These are phyloP conservation scores for Ctenopoma kingsleyae DNA, from an alignment of 2,797 vertebrate species.

Conservation along the genomic window DNA sequence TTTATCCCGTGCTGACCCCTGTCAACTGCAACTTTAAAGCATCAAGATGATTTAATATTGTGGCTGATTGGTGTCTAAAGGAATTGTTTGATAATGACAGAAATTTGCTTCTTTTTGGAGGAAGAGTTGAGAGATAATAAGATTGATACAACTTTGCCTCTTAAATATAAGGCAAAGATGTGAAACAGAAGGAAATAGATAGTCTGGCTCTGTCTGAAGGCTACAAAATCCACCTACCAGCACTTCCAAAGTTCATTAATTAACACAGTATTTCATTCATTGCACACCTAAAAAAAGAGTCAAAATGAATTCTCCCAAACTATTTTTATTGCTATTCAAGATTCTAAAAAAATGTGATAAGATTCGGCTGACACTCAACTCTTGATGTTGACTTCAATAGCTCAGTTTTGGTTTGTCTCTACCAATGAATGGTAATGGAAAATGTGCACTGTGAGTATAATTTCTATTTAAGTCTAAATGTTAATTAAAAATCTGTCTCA, in stretches of 20 bases:
- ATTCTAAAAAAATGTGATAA: neutral
- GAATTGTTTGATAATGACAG: neutral
- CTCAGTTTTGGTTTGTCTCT: neutral
- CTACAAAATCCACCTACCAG: neutral
- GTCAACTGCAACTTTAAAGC: too few species aligned
- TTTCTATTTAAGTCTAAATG: constrained; percentile 21
- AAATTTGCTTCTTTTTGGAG: neutral
- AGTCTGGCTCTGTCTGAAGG: neutral
- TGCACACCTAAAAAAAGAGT: neutral
- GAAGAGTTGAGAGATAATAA: too few species aligned
- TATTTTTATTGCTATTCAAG: neutral
- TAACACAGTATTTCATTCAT: neutral
- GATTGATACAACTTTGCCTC: too few species aligned
- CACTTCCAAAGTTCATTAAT: neutral
- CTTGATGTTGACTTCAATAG: neutral
- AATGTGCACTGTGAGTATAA: constrained; percentile 15
- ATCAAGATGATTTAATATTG: too few species aligned
- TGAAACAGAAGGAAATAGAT: neutral
- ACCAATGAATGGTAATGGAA: neutral
- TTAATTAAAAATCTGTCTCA: constrained; percentile 58
- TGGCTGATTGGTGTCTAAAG: neutral
- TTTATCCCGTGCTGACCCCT: too few species aligned
- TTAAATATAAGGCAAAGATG: too few species aligned
- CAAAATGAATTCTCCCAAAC: neutral
- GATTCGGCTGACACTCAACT: neutral